These are phyloP conservation scores for Tinea pellionella DNA, from an alignment of 2,888 invertebrate genomes.

Conservation along the genomic window DNA sequence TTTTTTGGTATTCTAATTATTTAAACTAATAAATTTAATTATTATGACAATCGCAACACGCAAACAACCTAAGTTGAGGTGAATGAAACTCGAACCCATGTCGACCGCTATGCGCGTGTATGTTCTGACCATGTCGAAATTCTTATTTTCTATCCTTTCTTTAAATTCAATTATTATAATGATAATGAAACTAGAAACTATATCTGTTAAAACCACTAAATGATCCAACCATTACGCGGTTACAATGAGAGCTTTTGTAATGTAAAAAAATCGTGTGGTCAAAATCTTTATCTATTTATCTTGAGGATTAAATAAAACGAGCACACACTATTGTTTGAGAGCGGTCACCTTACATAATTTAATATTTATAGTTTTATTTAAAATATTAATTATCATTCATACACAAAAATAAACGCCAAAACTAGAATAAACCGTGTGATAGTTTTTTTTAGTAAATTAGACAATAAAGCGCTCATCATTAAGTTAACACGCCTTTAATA, in stretches of 20 bases:
- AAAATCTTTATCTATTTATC: not conserved
- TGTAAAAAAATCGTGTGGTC: not conserved
- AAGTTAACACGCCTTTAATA: not conserved
- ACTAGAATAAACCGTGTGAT: slow-evolving; percentile 2
- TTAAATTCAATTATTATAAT: no score
- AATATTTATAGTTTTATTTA: not conserved
- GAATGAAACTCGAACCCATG: no score
- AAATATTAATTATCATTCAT: not conserved
- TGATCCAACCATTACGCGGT: not conserved
- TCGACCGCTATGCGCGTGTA: no score
- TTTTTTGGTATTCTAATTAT: no score
- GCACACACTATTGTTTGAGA: not conserved
- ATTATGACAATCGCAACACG: no score
- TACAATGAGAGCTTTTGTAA: not conserved
- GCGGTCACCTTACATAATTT: not conserved
- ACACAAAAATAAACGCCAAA: not conserved
- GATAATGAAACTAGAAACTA: no score
- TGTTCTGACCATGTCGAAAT: no score
- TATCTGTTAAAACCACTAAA: no score
- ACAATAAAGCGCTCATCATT: slow-evolving; percentile 4
- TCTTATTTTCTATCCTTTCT: no score
- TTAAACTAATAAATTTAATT: no score
- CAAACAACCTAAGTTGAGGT: no score
- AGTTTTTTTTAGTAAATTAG: not conserved
- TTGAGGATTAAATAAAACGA: not conserved